Base-by-base conservation (phyloP, 2,113 vertebrate genomes). In the Colossoma macropomum region DNA sequence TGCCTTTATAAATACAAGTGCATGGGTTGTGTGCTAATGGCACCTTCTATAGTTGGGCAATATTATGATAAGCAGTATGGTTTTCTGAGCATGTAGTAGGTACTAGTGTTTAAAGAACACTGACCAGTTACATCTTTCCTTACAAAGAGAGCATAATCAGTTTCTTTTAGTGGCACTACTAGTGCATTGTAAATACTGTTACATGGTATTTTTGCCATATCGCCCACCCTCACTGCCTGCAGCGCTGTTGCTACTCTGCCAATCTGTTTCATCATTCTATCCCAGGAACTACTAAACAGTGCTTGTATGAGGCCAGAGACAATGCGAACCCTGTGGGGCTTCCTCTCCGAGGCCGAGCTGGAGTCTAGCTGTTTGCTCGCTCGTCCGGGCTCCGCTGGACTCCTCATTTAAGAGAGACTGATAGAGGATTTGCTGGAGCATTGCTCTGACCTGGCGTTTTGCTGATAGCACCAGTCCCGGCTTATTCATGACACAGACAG, bases 391-490 rank as follows among this genome's bases (percentile, higher is more conserved):
- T 69, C 72, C 56, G 60, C 79, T 59, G 71, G 28, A 81, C 41
- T 73, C 62, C 38, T 65, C n/a, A 50, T 75, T 81, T 75, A 74
- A 75, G 74, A 54, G 13, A 75, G 48, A 66, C 48, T 27, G 80
- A 81, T 27, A 81, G 8, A 65, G 45, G 71, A 81, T 75, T 81
- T 81, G 65, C 80, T 65, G 70, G 60, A 66, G 71, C 80, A 52
- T 38, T 16, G 71, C 71, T 75, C 65, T 81, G 79, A 75, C 78
- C 65, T 76, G 63, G 63, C 32, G 27, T 68, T 80, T 80, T 76
- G 63, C 79, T 77, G 72, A 48, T 80, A 84, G 73, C 63, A 54
- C 41, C 45, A 0, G 28, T 19, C 62, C 41, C n/a, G 11, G 38
- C 21, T 81, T 81, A 81, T 70, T 75, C 65, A 63, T 19, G 73